Conservation (phyloP, 2,113 vertebrate genomes). For the Labrus mixtus region DNA sequence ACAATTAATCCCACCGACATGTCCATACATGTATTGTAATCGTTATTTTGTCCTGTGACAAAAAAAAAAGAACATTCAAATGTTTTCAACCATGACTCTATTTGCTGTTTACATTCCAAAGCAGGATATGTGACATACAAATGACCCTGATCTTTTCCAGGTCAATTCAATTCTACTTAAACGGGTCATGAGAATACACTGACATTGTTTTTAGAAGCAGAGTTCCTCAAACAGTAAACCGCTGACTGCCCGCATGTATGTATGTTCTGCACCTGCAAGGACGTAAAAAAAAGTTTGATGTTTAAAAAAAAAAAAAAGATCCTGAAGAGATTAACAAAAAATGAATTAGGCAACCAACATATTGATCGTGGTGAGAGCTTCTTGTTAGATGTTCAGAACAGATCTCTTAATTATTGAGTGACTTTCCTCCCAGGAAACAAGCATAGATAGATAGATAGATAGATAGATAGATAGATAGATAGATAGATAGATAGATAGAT, state of each 20-base stretch:
- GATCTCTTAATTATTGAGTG: too few species aligned
- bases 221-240: not conserved
- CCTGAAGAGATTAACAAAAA: not conserved
- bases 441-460: too few species aligned
- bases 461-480: too few species aligned
- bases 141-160: not conserved
- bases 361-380: too few species aligned
- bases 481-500: too few species aligned
- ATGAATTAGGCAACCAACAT: not conserved
- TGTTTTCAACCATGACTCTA: not conserved
- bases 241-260: not conserved
- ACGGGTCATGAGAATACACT: not conserved
- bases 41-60: not conserved
- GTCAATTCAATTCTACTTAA: not conserved
- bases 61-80: not conserved
- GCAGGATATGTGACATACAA: not conserved
- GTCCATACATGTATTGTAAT: not conserved
- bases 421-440: too few species aligned
- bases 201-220: not conserved
- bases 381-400: too few species aligned
- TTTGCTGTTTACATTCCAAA: conserved; percentile 15
- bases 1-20: not conserved
- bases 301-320: too few species aligned
- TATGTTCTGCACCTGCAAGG: too few species aligned
- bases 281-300: too few species aligned